Percentiles rank a stretch among this genome's conserved stretches.
These are phyloP conservation scores for Diaperis boleti DNA, from an alignment of 2,888 invertebrate species.

Conservation along the genomic window DNA sequence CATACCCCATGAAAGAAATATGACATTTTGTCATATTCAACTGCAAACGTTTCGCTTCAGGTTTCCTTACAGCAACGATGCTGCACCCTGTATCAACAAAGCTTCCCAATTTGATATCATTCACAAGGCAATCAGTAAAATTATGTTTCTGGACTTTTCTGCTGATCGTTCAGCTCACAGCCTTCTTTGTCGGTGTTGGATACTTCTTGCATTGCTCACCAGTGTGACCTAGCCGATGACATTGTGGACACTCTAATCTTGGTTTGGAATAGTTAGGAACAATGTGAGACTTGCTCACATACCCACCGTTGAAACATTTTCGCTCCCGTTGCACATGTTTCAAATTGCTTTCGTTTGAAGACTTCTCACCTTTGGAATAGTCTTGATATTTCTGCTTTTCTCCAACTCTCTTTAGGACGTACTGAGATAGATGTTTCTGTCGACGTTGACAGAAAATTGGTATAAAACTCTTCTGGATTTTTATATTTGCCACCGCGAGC, in stretches of 20 bases:
- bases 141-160: background rate
- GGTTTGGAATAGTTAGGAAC: background rate
- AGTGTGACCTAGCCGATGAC: background rate
- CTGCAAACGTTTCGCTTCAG: background rate
- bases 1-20: background rate
- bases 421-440: background rate
- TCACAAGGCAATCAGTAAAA: background rate
- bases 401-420: background rate
- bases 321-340: background rate
- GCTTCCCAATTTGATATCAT: background rate
- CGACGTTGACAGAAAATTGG: background rate
- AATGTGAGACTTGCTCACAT: background rate
- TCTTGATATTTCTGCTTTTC: background rate
- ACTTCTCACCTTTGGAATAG: background rate
- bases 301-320: background rate
- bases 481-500: background rate
- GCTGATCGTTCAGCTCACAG: background rate
- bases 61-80: background rate
- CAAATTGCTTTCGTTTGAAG: background rate
- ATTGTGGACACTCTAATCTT: background rate
- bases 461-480: background rate
- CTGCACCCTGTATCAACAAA: background rate
- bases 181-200: background rate
- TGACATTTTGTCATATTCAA: background rate
- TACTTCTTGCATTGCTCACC: background rate